A percentile compares a stretch with the other conserved stretches of the same genome.
These are phyloP conservation scores for Octomys mimax DNA, from an alignment of 2,797 vertebrate species.

Conservation along the genomic window DNA sequence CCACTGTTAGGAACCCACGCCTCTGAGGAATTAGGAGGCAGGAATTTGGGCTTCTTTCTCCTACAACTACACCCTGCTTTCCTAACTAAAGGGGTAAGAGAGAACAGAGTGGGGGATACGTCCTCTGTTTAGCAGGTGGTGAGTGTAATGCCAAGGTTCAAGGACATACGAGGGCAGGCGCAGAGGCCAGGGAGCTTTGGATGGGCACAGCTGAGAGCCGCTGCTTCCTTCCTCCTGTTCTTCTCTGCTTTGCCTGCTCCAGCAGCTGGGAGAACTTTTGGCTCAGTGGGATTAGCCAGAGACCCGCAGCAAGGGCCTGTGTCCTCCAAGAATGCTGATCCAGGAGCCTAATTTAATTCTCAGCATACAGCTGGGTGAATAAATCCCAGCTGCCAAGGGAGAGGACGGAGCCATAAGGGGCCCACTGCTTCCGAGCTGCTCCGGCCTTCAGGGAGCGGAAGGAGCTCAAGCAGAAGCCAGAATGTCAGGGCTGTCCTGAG, in stretches of 20 bases:
- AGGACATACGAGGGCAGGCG: background rate
- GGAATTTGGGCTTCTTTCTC: background rate
- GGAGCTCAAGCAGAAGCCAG: background rate
- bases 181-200: background rate
- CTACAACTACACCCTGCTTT: background rate
- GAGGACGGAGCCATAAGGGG: background rate
- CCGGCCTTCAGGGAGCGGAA: background rate
- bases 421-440: background rate
- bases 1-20: background rate
- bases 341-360: constrained; percentile 95
- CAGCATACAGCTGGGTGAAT: constrained; percentile 93
- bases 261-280: constrained; percentile 90
- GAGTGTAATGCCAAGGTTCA: background rate
- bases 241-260: background rate
- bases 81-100: background rate
- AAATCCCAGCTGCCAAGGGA: constrained; percentile 91
- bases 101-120: no score
- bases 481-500: background rate
- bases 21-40: background rate
- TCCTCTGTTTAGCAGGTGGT: background rate
- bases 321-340: constrained; percentile 91
- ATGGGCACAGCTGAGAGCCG: background rate
- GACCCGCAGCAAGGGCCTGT: constrained; percentile 79
- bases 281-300: constrained; percentile 88
- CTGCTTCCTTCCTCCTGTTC: background rate